Evolutionary conservation across 2,797 vertebrate species (phyloP).

Genomic region (Hippocampus kuda): DNA sequence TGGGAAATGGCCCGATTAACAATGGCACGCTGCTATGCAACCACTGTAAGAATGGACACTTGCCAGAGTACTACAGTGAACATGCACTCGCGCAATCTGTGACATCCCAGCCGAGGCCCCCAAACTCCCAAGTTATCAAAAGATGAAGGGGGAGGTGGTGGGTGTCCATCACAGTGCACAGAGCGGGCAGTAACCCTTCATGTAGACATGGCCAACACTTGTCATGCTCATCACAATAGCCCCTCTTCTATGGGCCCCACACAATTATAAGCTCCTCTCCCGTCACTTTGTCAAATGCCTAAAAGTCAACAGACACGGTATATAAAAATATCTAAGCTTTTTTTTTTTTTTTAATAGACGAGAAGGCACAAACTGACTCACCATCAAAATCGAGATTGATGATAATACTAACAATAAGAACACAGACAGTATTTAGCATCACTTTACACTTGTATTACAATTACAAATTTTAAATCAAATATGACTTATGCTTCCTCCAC

Average conservation of each 20-base stretch:
- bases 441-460: neutral
- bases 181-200: neutral
- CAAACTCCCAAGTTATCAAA: constrained; percentile 16
- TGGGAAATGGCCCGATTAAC: constrained; percentile 56
- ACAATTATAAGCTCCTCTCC: neutral
- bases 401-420: too few species aligned
- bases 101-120: constrained; percentile 29
- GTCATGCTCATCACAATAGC: neutral
- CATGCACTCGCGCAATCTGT: constrained; percentile 21
- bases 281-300: neutral
- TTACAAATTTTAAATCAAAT: too few species aligned
- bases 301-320: neutral
- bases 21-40: constrained; percentile 58
- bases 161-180: constrained; percentile 34
- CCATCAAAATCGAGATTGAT: too few species aligned
- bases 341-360: too few species aligned
- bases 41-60: constrained; percentile 45
- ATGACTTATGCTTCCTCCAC: neutral
- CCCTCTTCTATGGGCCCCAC: constrained; percentile 5
- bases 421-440: too few species aligned
- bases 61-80: constrained; percentile 42
- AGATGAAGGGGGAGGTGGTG: constrained; percentile 26
- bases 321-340: too few species aligned
- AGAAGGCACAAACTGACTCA: neutral
- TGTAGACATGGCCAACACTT: neutral